Base-by-base conservation (phyloP, 2,797 vertebrate genomes). In the Sparidentex hasta region DNA sequence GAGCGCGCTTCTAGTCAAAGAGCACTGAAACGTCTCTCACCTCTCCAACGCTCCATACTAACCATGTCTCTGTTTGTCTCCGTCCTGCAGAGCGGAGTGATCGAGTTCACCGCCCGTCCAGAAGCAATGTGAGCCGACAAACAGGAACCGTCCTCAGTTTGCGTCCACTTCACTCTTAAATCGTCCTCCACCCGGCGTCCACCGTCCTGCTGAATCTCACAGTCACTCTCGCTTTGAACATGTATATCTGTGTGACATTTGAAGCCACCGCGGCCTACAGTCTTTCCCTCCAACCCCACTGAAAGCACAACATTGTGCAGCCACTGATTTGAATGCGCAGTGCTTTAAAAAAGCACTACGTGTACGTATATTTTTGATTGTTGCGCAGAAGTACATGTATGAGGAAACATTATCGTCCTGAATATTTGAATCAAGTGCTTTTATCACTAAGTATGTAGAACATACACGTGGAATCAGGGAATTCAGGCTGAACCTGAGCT, bases 31-130 rank as follows among this genome's bases (percentile, higher is more conserved):
- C 70, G n/a, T 50, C 17, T 58, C 18, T 57, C 58, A 5, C 5
- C 51, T n/a, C 25, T 21, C 56, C 46, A 7, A 5, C n/a, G 17
- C 64, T 66, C 11, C 33, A 1, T 44, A 46, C 27, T 84, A 48
- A 86, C 64, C 14, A 7, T 16, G 48, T 76, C 25, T 85, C 41
- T 62, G 58, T 71, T 59, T 80, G 46, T 71, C 16, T 75, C 62
- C 41, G 12, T 50, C 41, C 72, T 69, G 68, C 72, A 95, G 95
- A 89, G 65, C 0, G 90, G 74, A 21, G 76, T 33, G 65, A 86
- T 91, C 0, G 70, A 92, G 56, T 91, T 93, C 80, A 77, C 67
- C 0, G 85, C 88, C 43, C 0, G 44, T 16, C 43, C 85, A 17
- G 1, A 55, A 20, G 74, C 56, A 79, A 57, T 3, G 67, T 94